phyloP scores from a whole-genome alignment of 1,140 invertebrate species.

The Lepidotrigona ventralis region DNA sequence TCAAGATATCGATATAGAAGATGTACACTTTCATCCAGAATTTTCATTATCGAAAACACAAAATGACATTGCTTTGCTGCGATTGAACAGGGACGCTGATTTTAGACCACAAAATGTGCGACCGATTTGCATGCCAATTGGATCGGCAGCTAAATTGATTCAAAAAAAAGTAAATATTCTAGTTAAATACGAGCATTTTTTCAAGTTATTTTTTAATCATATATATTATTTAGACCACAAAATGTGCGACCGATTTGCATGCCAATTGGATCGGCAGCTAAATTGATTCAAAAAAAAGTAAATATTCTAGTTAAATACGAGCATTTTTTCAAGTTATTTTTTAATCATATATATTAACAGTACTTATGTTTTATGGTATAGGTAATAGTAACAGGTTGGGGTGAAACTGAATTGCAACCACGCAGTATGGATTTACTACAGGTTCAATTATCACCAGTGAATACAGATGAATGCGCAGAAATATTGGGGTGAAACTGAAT shows the following conservation, averaged over 20 bases:
- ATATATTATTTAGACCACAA: conserved; percentile 67
- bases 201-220: neutral
- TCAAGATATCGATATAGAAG: conserved; percentile 82
- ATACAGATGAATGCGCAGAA: conserved; percentile 75
- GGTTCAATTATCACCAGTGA: conserved; percentile 78
- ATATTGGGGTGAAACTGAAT: conserved; percentile 81
- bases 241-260: conserved; percentile 82
- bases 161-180: conserved; percentile 60
- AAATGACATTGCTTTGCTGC: conserved; percentile 85
- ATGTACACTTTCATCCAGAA: conserved; percentile 80
- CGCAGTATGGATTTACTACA: conserved; percentile 79
- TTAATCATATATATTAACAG: neutral
- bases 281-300: conserved; percentile 61
- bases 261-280: conserved; percentile 75
- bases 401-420: conserved; percentile 79
- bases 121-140: conserved; percentile 82
- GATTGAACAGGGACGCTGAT: conserved; percentile 79
- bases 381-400: conserved; percentile 83
- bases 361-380: conserved; percentile 28
- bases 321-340: neutral
- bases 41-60: conserved; percentile 77
- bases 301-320: neutral
- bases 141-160: conserved; percentile 56
- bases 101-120: conserved; percentile 79
- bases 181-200: neutral